Base-by-base conservation (phyloP, 2,113 vertebrate species). In the Paraplagusia blochii region DNA sequence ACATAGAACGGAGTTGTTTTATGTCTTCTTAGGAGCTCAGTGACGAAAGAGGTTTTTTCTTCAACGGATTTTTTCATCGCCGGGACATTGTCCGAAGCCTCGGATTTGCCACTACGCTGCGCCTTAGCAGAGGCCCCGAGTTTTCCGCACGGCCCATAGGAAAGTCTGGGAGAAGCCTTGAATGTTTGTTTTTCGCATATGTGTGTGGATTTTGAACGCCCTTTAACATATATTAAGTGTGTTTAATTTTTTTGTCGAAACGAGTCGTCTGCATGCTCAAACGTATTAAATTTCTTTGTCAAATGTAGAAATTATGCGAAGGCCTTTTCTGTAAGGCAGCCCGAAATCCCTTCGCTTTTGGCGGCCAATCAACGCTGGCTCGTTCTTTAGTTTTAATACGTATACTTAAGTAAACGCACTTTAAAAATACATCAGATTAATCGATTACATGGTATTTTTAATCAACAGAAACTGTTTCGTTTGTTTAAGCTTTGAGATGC, bases 101-200 rank as follows among this genome's bases (percentile, higher is more conserved):
- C 88, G 90, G 86, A 83, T 66, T 91, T 69, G 61, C 79, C 80
- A 87, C 38, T 59, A 38, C 64, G 5, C 42, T 29, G 13, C 52
- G 53, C 18, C 86, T 36, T 63, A 15, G 40, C 55, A 60, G 11
- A 10, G 53, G 69, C 58, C 22, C 45, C 46, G 62, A 48, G 58
- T 77, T 78, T 71, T 55, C 79, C 54, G 82, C 13, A 63, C 34
- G 61, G 50, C 13, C 1, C 15, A 6, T 57, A 84, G 87, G 88
- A 89, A 88, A 91, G 54, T 61, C 71, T 58, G 76, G 79, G 71
- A 39, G 67, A 90, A 89, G 89, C 89, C 91, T 88, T 14, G 40
- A 15, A 33, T 72, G 42, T 52, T 63, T 2, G n/a, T 51, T 64
- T 55, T 22, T 19, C 15, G 50, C 16, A 12, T 14, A 10, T 35